These are phyloP conservation scores for Syngnathus acus DNA, from an alignment of 2,797 vertebrate genomes.

Conservation along the genomic window DNA sequence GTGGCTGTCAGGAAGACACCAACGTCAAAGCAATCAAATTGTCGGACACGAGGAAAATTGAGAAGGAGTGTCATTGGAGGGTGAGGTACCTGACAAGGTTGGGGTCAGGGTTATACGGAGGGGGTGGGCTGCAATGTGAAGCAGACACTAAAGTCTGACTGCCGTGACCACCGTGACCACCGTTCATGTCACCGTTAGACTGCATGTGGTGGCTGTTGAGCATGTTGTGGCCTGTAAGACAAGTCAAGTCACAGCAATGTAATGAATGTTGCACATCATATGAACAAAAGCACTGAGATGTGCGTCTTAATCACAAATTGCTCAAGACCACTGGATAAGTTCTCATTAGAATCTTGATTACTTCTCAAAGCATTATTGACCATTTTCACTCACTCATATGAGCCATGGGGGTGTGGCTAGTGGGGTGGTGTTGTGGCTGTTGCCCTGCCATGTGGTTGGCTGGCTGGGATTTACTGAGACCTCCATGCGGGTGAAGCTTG, in stretches of 20 bases:
- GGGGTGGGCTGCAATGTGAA: constrained; percentile 93
- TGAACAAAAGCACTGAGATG: not conserved
- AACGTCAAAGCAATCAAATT: constrained; percentile 22
- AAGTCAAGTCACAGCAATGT: constrained; percentile 2
- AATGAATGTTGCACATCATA: constrained; percentile 4
- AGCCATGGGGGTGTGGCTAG: constrained; percentile 65
- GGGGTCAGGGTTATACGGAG: constrained; percentile 93
- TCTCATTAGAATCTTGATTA: no score
- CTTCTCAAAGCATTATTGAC: no score
- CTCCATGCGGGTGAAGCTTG: constrained; percentile 75
- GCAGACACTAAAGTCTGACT: constrained; percentile 87
- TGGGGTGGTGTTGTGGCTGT: constrained; percentile 74
- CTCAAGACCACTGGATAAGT: no score
- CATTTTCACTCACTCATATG: constrained; percentile 79
- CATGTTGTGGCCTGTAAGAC: constrained; percentile 75
- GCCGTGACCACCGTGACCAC: constrained; percentile 79
- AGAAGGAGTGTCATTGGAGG: constrained; percentile 72
- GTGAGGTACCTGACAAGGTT: constrained; percentile 90
- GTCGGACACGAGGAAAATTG: constrained; percentile 16
- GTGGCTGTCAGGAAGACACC: constrained; percentile 12
- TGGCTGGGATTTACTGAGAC: constrained; percentile 79
- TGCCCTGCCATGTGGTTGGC: constrained; percentile 90
- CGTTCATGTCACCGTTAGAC: constrained; percentile 84
- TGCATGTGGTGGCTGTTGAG: constrained; percentile 86
- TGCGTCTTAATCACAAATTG: not conserved